Evolutionary conservation across 2,888 invertebrate species (phyloP).

Genomic region (Macrosiphum euphorbiae): DNA sequence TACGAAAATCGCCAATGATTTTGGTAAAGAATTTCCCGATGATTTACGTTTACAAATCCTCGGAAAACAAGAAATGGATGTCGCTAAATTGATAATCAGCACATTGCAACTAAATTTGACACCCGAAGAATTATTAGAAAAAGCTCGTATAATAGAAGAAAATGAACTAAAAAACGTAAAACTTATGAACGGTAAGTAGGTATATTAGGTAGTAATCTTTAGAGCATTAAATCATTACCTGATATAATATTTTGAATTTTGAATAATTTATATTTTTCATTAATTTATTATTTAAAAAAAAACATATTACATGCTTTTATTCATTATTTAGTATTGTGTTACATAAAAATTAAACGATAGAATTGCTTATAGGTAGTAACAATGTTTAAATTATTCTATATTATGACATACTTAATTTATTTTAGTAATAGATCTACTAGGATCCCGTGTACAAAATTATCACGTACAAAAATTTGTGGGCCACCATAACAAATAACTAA

Average conservation of each 20-base stretch:
- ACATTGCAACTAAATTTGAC: slow-evolving; percentile 68
- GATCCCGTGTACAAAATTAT: no score
- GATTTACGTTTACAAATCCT: slow-evolving; percentile 30
- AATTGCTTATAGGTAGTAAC: no score
- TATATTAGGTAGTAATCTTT: no score
- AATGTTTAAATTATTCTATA: no score
- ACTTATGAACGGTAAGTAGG: slow-evolving; percentile 20
- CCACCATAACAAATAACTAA: no score
- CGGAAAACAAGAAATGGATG: slow-evolving; percentile 40
- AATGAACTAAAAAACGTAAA: slow-evolving; percentile 73
- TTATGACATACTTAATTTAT: no score
- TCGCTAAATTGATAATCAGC: neutral
- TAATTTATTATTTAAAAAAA: neutral
- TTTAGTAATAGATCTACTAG: no score
- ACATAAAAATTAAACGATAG: no score
- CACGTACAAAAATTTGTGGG: no score
- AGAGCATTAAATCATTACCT: no score
- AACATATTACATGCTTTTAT: no score
- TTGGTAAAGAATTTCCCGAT: slow-evolving; percentile 46
- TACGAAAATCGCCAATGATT: neutral
- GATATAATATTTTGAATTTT: neutral
- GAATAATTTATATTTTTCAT: neutral
- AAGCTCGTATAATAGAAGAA: slow-evolving; percentile 75
- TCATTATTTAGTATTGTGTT: no score
- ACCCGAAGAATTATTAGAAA: slow-evolving; percentile 77